phyloP scores from a whole-genome alignment of 2,888 invertebrate genomes.

The Elegia similella region DNA sequence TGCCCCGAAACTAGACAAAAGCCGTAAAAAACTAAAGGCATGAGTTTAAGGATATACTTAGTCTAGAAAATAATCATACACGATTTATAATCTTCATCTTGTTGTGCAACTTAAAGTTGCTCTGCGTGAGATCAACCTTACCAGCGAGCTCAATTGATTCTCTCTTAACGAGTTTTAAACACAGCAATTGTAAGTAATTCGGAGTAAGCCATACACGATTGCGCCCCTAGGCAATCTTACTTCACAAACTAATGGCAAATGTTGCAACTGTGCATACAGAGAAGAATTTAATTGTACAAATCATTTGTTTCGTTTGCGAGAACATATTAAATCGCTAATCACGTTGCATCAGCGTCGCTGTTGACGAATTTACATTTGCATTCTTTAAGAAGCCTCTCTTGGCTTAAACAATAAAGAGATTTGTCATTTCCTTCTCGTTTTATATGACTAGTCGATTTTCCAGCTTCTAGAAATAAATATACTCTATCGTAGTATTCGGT shows the following conservation, averaged over 20 bases:
- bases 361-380: no score
- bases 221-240: conserved; percentile 2
- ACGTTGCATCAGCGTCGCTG: not conserved
- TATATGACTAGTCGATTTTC: no score
- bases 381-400: no score
- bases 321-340: not conserved
- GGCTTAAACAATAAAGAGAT: no score
- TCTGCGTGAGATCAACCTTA: not conserved
- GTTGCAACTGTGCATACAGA: conserved; percentile 3
- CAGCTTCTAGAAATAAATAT: no score
- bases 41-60: no score
- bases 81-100: not conserved
- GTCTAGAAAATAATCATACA: no score
- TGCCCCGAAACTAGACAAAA: no score
- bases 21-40: no score
- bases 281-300: not conserved
- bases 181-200: conserved; percentile 10
- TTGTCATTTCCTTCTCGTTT: no score
- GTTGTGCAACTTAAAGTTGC: not conserved
- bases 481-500: no score
- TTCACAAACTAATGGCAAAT: conserved; percentile 2
- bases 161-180: conserved; percentile 6
- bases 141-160: conserved; percentile 4
- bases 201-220: conserved; percentile 4
- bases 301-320: not conserved